These are phyloP conservation scores for Lepidostoma basale DNA, from an alignment of 1,140 invertebrate species.

Conservation along the genomic window DNA sequence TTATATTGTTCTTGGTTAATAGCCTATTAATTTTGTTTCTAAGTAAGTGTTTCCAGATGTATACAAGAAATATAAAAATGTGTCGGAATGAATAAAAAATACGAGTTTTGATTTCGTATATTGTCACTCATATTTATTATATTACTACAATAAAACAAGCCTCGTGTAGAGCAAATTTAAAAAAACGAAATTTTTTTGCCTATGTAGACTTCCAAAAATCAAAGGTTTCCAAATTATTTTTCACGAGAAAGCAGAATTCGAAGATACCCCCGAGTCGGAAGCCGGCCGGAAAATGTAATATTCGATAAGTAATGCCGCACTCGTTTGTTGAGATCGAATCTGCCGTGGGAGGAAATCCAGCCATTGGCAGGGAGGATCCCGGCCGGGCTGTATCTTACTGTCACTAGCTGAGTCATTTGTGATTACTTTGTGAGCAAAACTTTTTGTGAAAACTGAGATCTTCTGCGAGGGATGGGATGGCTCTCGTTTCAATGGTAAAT, in stretches of 20 bases:
- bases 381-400: constrained; percentile 1
- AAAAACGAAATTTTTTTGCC: too few relatives aligned
- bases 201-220: too few relatives aligned
- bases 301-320: constrained; percentile 19
- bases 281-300: constrained; percentile 12
- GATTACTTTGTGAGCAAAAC: constrained; percentile 25
- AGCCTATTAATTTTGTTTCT: too few relatives aligned
- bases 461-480: not conserved
- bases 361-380: not conserved
- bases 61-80: too few relatives aligned
- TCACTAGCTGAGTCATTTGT: constrained; percentile 19
- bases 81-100: too few relatives aligned
- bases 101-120: too few relatives aligned
- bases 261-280: not conserved
- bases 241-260: not conserved
- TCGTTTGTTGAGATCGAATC: constrained; percentile 16
- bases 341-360: not conserved
- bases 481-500: constrained; percentile 13
- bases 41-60: too few relatives aligned
- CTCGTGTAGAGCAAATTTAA: too few relatives aligned
- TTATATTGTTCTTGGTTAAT: too few relatives aligned
- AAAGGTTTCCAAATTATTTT: not conserved
- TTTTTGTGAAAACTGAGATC: constrained; percentile 21
- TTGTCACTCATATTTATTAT: too few relatives aligned
- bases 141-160: too few relatives aligned